Evolutionary conservation across 2,797 vertebrate genomes (phyloP).

Genomic region (Diplodus puntazzo): DNA sequence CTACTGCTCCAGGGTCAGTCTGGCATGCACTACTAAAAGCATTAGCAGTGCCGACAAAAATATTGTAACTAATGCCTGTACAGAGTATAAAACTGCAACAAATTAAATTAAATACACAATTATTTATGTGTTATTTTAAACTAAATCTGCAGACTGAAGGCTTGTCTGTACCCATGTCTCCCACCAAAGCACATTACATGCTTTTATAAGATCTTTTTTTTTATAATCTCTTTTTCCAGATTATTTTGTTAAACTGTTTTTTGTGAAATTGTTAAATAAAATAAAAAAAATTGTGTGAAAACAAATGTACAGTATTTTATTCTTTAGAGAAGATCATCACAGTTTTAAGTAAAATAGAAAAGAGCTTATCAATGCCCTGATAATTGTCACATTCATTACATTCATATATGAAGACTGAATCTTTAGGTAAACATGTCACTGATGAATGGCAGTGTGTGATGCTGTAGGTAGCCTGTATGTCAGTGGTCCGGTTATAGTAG

Average conservation of each 20-base stretch:
- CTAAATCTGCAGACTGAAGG: background rate
- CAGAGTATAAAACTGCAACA: background rate
- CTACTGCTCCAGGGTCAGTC: background rate
- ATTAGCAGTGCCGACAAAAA: background rate
- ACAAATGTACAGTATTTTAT: background rate
- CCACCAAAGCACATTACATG: constrained; percentile 1
- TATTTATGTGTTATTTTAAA: background rate
- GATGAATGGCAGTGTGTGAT: background rate
- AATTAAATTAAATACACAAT: background rate
- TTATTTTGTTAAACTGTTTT: background rate
- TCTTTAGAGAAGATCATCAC: background rate
- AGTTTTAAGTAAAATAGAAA: background rate
- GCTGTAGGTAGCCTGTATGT: background rate
- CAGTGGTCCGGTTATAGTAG: background rate
- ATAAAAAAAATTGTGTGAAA: background rate
- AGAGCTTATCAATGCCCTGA: background rate
- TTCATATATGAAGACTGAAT: background rate
- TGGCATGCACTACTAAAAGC: background rate
- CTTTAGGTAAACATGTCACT: constrained; percentile 1
- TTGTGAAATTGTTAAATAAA: background rate
- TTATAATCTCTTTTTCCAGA: too few relatives aligned
- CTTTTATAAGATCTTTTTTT: background rate
- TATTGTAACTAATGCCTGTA: background rate
- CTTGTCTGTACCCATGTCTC: background rate
- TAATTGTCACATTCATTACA: background rate